phyloP scores from a whole-genome alignment of 2,113 vertebrate genomes.

The Istiophorus platypterus region DNA sequence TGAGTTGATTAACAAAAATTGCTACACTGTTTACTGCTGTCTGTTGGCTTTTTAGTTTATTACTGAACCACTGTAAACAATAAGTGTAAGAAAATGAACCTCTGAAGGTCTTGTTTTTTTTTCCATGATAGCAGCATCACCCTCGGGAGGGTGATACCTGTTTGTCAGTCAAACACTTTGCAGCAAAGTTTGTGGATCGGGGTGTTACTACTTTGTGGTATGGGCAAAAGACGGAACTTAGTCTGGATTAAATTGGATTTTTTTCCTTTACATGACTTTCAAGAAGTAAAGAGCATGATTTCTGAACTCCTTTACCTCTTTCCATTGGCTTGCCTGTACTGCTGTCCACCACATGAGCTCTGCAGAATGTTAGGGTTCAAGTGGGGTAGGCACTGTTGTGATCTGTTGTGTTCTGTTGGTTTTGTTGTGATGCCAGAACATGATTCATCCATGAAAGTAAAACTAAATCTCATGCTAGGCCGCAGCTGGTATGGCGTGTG shows the following conservation, averaged over 20 bases:
- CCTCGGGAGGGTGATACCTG: neutral
- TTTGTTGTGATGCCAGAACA: constrained; percentile 39
- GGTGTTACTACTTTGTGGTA: neutral
- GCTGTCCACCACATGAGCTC: neutral
- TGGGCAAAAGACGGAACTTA: neutral
- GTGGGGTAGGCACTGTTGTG: neutral
- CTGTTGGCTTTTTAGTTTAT: constrained; percentile 21
- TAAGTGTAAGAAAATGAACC: neutral
- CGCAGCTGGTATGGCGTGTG: constrained; percentile 40
- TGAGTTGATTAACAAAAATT: constrained; percentile 5
- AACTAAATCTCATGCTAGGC: constrained; percentile 57
- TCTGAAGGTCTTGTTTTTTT: neutral
- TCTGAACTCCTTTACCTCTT: neutral
- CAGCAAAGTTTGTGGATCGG: neutral
- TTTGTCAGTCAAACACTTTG: neutral
- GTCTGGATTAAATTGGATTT: no score
- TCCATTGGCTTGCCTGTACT: neutral
- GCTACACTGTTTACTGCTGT: neutral
- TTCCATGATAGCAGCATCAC: neutral
- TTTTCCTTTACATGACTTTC: neutral
- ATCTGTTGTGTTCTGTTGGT: no score
- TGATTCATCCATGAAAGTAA: constrained; percentile 58
- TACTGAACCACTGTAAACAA: neutral
- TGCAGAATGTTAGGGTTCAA: neutral
- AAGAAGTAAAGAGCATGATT: neutral